Conservation (phyloP, 1,140 invertebrate species). For the Heliconius hewitsoni region DNA sequence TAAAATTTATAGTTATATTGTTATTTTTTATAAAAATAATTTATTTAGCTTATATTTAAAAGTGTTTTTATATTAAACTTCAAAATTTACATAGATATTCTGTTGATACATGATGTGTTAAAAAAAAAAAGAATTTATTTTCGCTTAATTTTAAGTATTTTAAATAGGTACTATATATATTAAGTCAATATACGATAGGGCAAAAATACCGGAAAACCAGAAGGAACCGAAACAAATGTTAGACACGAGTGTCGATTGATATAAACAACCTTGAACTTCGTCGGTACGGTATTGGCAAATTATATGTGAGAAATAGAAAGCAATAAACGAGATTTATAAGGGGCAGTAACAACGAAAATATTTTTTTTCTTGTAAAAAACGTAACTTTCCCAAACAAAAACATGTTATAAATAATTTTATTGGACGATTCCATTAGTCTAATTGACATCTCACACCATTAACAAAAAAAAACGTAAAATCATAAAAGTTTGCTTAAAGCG, state of each 20-base stretch:
- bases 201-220: not conserved
- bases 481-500: not conserved
- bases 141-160: no score
- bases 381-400: not conserved
- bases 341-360: not conserved
- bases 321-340: slow-evolving; percentile 22
- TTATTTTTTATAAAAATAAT: no score
- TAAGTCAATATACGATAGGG: not conserved
- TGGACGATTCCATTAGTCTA: not conserved
- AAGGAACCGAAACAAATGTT: not conserved
- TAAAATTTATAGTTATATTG: no score
- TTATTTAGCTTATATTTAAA: no score
- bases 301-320: slow-evolving; percentile 18
- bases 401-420: not conserved
- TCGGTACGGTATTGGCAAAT: slow-evolving; percentile 11
- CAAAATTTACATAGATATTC: no score
- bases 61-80: no score
- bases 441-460: not conserved
- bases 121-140: no score
- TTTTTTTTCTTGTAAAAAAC: not conserved
- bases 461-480: not conserved
- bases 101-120: no score
- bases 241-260: not conserved
- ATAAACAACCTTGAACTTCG: slow-evolving; percentile 25
- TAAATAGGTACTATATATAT: not conserved